Percentiles rank a stretch among this genome's conserved stretches.
phyloP scores from a whole-genome alignment of 2,797 vertebrate species.

The Triplophysa bombifrons region DNA sequence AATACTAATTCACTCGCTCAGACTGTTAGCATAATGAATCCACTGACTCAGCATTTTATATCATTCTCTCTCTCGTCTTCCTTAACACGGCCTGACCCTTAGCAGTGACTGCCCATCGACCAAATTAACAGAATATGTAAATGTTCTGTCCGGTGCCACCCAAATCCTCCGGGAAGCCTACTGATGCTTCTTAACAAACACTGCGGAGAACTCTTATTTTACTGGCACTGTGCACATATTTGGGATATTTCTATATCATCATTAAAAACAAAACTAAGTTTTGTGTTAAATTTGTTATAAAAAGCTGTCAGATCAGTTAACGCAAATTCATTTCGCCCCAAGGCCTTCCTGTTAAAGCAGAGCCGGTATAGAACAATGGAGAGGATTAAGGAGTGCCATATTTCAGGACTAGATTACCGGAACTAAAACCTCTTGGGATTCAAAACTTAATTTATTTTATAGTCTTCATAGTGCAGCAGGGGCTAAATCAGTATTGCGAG shows the following conservation, averaged over 20 bases:
- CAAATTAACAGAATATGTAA: slow-evolving; percentile 56
- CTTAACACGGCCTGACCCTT: slow-evolving; percentile 14
- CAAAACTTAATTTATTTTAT: slow-evolving; percentile 28
- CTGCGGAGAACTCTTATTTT: slow-evolving; percentile 19
- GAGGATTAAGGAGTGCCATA: slow-evolving; percentile 11
- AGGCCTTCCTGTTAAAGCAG: slow-evolving; percentile 4
- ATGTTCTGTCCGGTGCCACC: background rate
- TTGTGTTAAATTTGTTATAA: background rate
- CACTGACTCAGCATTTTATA: slow-evolving; percentile 52
- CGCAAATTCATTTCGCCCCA: background rate
- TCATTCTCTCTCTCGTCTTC: slow-evolving; percentile 23
- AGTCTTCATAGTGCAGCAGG: background rate
- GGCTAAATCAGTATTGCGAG: slow-evolving; percentile 3
- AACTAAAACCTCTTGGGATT: slow-evolving; percentile 30
- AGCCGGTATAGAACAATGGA: slow-evolving; percentile 14
- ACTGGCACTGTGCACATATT: background rate
- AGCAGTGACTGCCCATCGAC: slow-evolving; percentile 48
- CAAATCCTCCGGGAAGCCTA: background rate
- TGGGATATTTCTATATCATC: background rate
- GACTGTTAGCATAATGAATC: slow-evolving; percentile 28
- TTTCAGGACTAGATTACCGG: slow-evolving; percentile 19
- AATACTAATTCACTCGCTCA: slow-evolving; percentile 35
- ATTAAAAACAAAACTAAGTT: background rate
- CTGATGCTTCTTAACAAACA: slow-evolving; percentile 21
- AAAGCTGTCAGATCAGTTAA: background rate